phyloP scores from a whole-genome alignment of 2,113 vertebrate genomes.

The Pituophis catenifer region DNA sequence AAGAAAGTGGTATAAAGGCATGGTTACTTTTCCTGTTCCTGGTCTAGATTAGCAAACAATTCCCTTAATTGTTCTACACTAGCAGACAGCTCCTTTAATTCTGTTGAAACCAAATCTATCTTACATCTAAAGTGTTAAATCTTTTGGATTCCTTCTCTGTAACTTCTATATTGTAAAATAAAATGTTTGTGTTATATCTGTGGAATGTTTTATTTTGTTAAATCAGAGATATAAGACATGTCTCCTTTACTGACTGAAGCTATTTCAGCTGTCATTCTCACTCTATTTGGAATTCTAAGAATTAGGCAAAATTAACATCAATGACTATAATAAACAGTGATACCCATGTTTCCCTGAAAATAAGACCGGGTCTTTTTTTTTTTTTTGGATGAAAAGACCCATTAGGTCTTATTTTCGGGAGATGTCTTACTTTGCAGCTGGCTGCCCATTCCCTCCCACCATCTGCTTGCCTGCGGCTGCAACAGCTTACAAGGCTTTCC shows the following conservation, averaged over 20 bases:
- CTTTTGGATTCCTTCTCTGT: neutral
- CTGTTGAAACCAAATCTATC: neutral
- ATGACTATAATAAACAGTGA: neutral
- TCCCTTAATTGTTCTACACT: neutral
- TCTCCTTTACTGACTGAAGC: neutral
- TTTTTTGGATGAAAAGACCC: too few species aligned
- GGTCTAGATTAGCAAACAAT: neutral
- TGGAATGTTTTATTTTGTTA: neutral
- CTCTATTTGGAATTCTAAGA: neutral
- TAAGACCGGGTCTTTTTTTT: too few species aligned
- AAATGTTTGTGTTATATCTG: neutral
- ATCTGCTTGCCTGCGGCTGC: too few species aligned
- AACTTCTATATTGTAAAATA: neutral
- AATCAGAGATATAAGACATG: neutral
- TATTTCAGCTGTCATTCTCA: neutral
- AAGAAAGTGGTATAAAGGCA: neutral
- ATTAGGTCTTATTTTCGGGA: too few species aligned
- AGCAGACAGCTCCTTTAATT: neutral
- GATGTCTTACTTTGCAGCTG: too few species aligned
- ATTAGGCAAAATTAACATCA: neutral
- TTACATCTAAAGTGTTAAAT: neutral
- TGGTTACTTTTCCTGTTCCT: neutral
- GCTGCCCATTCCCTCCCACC: too few species aligned
- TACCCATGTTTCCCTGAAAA: neutral
- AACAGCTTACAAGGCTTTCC: too few species aligned